Conservation (phyloP, 2,888 invertebrate genomes). For the Odiellus spinosus region DNA sequence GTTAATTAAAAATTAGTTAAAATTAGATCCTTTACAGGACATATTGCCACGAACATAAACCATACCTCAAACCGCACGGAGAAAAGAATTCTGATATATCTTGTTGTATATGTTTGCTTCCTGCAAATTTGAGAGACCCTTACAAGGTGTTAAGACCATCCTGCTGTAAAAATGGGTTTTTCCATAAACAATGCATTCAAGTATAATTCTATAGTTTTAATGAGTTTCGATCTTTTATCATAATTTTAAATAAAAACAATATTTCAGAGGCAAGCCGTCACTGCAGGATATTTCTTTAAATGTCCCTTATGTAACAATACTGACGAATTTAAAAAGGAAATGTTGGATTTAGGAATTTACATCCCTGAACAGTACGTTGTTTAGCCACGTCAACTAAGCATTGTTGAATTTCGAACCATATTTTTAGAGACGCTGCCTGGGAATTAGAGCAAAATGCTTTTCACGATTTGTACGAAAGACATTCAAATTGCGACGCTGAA, state of each 20-base stretch:
- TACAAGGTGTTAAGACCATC: background rate
- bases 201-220: too few species aligned
- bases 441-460: constrained; percentile 58
- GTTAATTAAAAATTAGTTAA: background rate
- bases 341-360: constrained; percentile 51
- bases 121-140: background rate
- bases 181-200: background rate
- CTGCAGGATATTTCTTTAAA: constrained; percentile 64
- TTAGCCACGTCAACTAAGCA: too few species aligned
- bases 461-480: constrained; percentile 47
- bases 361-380: constrained; percentile 62
- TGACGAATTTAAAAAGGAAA: constrained; percentile 43
- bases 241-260: too few species aligned
- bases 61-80: background rate
- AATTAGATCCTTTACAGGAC: background rate
- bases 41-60: background rate
- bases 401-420: too few species aligned
- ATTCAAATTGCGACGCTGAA: constrained; percentile 41
- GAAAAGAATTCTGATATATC: background rate
- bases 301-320: constrained; percentile 64
- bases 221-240: too few species aligned
- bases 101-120: background rate
- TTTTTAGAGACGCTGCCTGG: constrained; percentile 61
- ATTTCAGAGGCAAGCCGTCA: constrained; percentile 53
- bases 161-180: background rate